A percentile compares a stretch with the other conserved stretches of the same genome.
Conservation (phyloP, 2,113 vertebrate species). For the Sphaerodactylus townsendi region DNA sequence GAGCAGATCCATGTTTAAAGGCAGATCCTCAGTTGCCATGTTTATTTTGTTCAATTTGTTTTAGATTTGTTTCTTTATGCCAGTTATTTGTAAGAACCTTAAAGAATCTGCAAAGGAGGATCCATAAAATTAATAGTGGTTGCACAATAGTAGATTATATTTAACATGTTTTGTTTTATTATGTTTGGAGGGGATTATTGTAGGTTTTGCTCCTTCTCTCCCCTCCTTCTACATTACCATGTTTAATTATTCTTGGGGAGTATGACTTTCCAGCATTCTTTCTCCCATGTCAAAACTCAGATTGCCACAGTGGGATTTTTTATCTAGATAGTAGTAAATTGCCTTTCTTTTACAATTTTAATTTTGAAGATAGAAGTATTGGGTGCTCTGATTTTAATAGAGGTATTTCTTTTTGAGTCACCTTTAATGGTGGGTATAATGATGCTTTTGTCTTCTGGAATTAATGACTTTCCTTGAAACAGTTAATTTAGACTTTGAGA, state of each 20-base stretch:
- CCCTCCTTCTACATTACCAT: neutral
- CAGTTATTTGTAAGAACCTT: neutral
- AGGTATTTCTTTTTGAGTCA: neutral
- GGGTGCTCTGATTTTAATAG: neutral
- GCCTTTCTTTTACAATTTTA: neutral
- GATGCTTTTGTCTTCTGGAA: neutral
- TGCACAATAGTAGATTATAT: neutral
- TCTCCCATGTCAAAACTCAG: too few species aligned
- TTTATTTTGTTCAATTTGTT: neutral
- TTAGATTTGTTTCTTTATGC: neutral
- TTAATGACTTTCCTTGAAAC: neutral
- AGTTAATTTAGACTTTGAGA: neutral
- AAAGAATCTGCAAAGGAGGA: neutral
- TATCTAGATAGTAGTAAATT: neutral
- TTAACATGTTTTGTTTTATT: neutral
- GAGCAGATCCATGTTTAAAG: too few species aligned
- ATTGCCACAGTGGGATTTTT: neutral
- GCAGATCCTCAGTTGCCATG: too few species aligned
- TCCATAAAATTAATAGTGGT: neutral
- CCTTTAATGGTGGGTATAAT: neutral
- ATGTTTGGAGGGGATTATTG: too few species aligned
- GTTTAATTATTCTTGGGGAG: neutral
- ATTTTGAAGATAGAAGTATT: neutral
- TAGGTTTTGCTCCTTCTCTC: too few species aligned
- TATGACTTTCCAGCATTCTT: neutral